A percentile compares a stretch with the other conserved stretches of the same genome.
phyloP scores from a whole-genome alignment of 2,797 vertebrate genomes.

The Mormyrus hasselquistii region DNA sequence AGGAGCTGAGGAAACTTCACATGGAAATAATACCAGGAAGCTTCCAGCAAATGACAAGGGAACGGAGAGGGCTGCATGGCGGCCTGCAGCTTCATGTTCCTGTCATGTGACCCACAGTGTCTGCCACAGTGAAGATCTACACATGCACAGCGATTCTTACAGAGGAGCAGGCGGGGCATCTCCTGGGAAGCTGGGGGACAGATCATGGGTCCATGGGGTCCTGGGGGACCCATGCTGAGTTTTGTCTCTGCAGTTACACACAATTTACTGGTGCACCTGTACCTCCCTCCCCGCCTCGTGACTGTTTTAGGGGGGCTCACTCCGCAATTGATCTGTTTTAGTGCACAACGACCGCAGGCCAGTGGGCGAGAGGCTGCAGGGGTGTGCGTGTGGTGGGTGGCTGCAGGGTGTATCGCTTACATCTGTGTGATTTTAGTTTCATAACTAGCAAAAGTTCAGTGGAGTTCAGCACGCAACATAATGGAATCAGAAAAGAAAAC shows the following conservation, averaged over 20 bases:
- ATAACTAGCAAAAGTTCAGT: not conserved
- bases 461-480: not conserved
- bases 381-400: not conserved
- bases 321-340: conserved; percentile 18
- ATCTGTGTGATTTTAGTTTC: not conserved
- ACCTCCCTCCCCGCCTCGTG: not conserved
- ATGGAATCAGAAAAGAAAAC: not conserved
- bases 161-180: not conserved
- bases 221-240: not conserved
- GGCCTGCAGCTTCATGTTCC: not conserved
- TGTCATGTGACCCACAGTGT: not conserved
- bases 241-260: conserved; percentile 15
- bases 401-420: not conserved
- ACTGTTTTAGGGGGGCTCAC: conserved; percentile 1
- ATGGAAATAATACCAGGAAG: not conserved
- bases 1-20: not conserved
- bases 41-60: not conserved
- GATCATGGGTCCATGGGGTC: conserved; percentile 13
- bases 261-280: not conserved
- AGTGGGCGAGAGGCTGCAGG: not conserved
- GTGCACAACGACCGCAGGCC: not conserved
- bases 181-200: not conserved
- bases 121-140: not conserved
- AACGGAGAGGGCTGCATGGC: not conserved
- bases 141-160: not conserved